Percentiles rank a stretch among this genome's conserved stretches.
phyloP scores from a whole-genome alignment of 2,888 invertebrate genomes.

The Hymenopus coronatus region DNA sequence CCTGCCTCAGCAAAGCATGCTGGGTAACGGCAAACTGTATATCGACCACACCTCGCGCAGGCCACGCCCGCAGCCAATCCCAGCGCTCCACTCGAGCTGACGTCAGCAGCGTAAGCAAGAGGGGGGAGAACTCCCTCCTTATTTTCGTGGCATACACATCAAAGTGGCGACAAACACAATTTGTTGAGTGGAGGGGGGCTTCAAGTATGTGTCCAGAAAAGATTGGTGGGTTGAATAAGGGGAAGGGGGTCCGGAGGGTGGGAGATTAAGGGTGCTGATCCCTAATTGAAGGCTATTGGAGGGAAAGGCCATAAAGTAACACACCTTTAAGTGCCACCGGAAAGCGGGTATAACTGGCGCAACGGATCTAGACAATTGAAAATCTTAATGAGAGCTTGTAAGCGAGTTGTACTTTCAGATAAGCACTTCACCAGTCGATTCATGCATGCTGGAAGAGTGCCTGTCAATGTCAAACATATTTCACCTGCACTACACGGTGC shows the following conservation, averaged over 20 bases:
- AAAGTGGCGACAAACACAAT: not conserved
- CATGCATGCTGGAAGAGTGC: too few species aligned
- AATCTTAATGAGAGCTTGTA: too few species aligned
- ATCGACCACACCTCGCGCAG: slow-evolving; percentile 13
- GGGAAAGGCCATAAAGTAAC: too few species aligned
- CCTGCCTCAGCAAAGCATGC: slow-evolving; percentile 3
- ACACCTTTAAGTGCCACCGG: too few species aligned
- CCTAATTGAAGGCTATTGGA: not conserved
- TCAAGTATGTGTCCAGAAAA: not conserved
- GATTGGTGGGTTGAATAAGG: not conserved
- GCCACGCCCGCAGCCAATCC: slow-evolving; percentile 24
- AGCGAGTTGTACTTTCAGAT: too few species aligned
- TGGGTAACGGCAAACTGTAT: slow-evolving; percentile 4
- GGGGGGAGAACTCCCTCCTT: slow-evolving; percentile 1
- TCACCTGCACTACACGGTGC: too few species aligned
- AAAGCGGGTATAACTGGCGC: too few species aligned
- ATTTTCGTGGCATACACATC: not conserved
- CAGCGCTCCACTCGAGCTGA: not conserved
- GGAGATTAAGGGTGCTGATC: not conserved
- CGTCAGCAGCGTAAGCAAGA: not conserved
- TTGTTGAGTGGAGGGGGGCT: not conserved
- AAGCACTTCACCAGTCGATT: too few species aligned
- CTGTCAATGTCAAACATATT: too few species aligned
- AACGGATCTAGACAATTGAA: too few species aligned
- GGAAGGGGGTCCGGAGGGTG: too few species aligned